These are phyloP conservation scores for Aphis craccivora DNA, from an alignment of 1,140 invertebrate genomes.

Conservation along the genomic window DNA sequence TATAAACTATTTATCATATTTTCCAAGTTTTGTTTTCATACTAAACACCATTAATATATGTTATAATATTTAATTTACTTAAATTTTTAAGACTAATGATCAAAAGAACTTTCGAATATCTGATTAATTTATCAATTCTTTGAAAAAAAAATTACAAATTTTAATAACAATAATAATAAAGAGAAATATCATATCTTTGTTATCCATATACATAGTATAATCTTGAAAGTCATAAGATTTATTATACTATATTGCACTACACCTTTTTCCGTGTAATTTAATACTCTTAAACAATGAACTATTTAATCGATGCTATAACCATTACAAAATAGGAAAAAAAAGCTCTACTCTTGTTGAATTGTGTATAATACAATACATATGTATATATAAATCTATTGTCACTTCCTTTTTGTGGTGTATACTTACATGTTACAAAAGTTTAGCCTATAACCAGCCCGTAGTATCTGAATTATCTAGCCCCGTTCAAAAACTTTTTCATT, in stretches of 20 bases:
- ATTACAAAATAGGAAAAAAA: neutral
- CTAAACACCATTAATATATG: neutral
- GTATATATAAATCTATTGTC: neutral
- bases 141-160: neutral
- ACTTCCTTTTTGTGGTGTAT: neutral
- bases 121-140: neutral
- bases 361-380: neutral
- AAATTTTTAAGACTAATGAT: neutral
- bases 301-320: neutral
- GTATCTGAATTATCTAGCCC: neutral
- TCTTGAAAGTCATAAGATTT: neutral
- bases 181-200: neutral
- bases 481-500: neutral
- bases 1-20: slow-evolving; percentile 22
- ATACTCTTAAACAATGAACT: slow-evolving; percentile 10
- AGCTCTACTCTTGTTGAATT: neutral
- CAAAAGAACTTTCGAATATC: neutral
- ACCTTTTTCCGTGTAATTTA: neutral
- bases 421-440: slow-evolving; percentile 11
- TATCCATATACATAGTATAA: neutral
- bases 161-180: neutral
- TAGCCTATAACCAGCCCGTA: neutral
- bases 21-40: slow-evolving; percentile 23
- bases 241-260: neutral
- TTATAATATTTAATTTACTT: neutral